phyloP scores from a whole-genome alignment of 2,797 vertebrate species.

The Ceryle rudis region DNA sequence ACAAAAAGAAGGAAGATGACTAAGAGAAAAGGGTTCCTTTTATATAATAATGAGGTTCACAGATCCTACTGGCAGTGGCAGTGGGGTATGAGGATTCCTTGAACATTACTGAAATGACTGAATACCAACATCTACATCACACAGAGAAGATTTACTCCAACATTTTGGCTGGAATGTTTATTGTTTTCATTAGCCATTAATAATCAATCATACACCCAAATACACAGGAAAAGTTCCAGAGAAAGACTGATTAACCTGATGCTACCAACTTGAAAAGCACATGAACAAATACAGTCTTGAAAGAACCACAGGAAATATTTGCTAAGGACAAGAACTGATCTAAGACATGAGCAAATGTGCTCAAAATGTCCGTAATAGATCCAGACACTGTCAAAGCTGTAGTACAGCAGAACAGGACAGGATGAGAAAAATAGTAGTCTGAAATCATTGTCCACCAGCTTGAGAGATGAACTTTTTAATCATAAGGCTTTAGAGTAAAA shows the following conservation, averaged over 20 bases:
- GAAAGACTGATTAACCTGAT: neutral
- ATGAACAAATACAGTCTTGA: neutral
- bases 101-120: neutral
- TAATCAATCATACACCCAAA: neutral
- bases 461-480: neutral
- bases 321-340: neutral
- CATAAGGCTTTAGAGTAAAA: neutral
- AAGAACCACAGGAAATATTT: neutral
- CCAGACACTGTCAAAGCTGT: neutral
- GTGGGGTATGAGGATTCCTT: neutral
- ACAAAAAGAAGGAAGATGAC: neutral
- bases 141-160: neutral
- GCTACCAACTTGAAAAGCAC: neutral
- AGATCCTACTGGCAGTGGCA: neutral
- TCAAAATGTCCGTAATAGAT: neutral
- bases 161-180: neutral
- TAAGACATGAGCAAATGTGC: neutral
- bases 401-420: neutral
- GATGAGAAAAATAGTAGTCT: neutral
- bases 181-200: neutral
- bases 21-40: conserved; percentile 1
- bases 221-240: neutral
- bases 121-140: neutral
- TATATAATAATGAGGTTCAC: conserved; percentile 12
- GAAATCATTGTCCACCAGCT: neutral